Evolutionary conservation across 2,888 invertebrate species (phyloP).

Genomic region (Oscheius sp.): DNA sequence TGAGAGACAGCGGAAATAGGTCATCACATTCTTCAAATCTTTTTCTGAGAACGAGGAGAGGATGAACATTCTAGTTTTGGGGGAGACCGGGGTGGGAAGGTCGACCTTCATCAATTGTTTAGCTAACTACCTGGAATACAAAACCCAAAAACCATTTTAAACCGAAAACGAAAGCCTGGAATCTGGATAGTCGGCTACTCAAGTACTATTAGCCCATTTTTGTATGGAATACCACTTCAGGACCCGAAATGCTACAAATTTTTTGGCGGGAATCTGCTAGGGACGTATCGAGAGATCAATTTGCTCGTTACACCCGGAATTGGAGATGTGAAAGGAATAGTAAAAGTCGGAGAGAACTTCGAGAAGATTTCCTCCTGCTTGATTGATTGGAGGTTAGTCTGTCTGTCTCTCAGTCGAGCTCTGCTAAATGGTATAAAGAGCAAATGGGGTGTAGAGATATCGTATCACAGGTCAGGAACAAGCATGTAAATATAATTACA

Average conservation of each 20-base stretch:
- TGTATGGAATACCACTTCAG: too few relatives aligned
- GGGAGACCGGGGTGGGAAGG: conserved; percentile 36
- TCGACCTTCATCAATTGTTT: conserved; percentile 33
- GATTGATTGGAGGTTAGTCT: too few relatives aligned
- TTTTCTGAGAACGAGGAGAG: too few relatives aligned
- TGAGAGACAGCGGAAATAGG: too few relatives aligned
- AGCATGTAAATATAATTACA: too few relatives aligned
- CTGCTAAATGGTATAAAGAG: conserved; percentile 1
- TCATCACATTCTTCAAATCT: too few relatives aligned
- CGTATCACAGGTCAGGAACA: not conserved
- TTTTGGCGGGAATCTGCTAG: too few relatives aligned
- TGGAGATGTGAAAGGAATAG: not conserved
- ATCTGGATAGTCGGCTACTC: too few relatives aligned
- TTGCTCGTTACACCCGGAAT: conserved; percentile 13
- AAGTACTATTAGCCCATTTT: too few relatives aligned
- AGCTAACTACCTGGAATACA: conserved; percentile 20
- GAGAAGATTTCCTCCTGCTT: not conserved
- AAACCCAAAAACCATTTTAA: too few relatives aligned
- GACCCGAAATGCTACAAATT: too few relatives aligned
- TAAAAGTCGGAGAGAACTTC: not conserved
- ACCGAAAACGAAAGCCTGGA: too few relatives aligned
- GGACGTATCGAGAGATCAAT: not conserved
- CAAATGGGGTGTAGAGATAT: not conserved
- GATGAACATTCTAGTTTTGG: conserved; percentile 27
- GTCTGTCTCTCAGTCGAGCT: not conserved